Conservation (phyloP, 2,888 invertebrate species). For the Palloptera scutellata region DNA sequence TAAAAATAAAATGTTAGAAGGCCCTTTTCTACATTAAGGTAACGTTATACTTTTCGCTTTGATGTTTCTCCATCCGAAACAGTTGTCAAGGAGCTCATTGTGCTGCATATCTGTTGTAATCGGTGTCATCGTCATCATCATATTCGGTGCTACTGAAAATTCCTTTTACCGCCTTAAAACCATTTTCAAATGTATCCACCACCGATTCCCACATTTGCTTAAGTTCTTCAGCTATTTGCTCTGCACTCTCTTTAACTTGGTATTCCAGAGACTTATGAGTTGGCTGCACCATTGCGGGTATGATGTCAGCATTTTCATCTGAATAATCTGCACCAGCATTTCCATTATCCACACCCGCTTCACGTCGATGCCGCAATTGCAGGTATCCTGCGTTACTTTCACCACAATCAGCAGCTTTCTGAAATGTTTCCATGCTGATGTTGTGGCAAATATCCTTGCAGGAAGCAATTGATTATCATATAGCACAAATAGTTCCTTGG, state of each 20-base stretch:
- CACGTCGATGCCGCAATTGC: too few relatives aligned
- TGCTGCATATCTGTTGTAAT: not conserved
- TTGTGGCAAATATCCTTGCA: too few relatives aligned
- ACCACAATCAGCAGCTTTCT: not conserved
- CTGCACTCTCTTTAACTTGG: slow-evolving; percentile 38
- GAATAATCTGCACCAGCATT: slow-evolving; percentile 41
- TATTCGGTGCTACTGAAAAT: slow-evolving; percentile 21
- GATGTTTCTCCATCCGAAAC: too few relatives aligned
- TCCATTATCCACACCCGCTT: slow-evolving; percentile 8
- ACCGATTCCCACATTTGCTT: slow-evolving; percentile 48
- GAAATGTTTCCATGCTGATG: not conserved
- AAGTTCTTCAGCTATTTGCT: slow-evolving; percentile 45
- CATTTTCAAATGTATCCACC: slow-evolving; percentile 43
- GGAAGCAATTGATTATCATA: too few relatives aligned
- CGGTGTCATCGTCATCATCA: not conserved
- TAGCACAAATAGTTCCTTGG: too few relatives aligned
- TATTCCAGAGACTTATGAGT: slow-evolving; percentile 37
- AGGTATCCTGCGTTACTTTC: not conserved
- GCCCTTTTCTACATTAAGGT: too few relatives aligned
- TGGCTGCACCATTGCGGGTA: slow-evolving; percentile 41
- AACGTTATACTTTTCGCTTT: too few relatives aligned
- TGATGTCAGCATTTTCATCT: slow-evolving; percentile 50
- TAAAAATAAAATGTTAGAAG: too few relatives aligned
- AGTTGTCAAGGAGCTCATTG: too few relatives aligned
- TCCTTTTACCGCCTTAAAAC: slow-evolving; percentile 28